These are phyloP conservation scores for Tenthredo scrophulariae DNA, from an alignment of 2,888 invertebrate species.

Conservation along the genomic window DNA sequence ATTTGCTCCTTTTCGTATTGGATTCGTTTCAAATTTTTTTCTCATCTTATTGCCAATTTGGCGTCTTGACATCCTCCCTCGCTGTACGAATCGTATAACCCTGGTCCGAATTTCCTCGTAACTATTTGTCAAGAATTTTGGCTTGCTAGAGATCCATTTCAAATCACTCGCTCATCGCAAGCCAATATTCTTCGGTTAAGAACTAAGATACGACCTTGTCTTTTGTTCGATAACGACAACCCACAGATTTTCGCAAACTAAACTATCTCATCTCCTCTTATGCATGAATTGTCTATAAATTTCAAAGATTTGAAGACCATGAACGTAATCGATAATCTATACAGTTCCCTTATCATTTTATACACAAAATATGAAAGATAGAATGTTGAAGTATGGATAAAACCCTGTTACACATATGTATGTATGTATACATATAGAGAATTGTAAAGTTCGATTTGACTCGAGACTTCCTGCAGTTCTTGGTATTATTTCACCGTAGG, in stretches of 20 bases:
- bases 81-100: not conserved
- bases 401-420: not conserved
- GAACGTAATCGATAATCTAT: not conserved
- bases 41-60: not conserved
- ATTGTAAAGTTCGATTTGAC: constrained; percentile 7
- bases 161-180: not conserved
- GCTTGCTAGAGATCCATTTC: not conserved
- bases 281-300: not conserved
- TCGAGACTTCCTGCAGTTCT: not conserved
- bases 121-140: not conserved
- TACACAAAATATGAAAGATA: not conserved
- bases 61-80: not conserved
- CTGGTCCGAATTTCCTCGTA: not conserved
- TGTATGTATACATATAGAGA: not conserved
- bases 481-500: constrained; percentile 14
- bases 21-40: constrained; percentile 16
- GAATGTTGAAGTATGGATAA: not conserved
- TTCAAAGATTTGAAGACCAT: not conserved
- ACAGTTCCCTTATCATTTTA: not conserved
- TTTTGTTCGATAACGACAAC: not conserved
- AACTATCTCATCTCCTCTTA: not conserved
- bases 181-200: not conserved
- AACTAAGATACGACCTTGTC: not conserved
- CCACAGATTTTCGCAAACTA: not conserved
- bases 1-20: not conserved